Evolutionary conservation across 2,113 vertebrate species (phyloP).

Genomic region (Zosterops hypoxanthus): DNA sequence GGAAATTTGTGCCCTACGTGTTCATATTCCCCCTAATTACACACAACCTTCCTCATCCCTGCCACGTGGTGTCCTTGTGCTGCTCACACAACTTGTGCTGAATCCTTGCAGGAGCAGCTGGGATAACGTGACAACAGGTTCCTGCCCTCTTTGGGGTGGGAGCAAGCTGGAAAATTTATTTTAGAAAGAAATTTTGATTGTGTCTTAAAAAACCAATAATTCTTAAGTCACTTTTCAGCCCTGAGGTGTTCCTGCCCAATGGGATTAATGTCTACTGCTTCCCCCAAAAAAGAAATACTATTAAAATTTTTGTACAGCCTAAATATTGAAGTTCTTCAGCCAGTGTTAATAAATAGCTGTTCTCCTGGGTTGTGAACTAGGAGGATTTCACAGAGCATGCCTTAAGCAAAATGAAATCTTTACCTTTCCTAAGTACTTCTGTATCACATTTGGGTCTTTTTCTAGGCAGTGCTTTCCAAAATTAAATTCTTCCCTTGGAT

Average conservation of each 20-base stretch:
- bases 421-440: not conserved
- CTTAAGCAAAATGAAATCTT: not conserved
- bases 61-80: not conserved
- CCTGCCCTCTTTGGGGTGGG: not conserved
- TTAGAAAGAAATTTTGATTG: not conserved
- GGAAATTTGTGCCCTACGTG: not conserved
- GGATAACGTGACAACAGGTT: not conserved
- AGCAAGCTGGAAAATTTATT: not conserved
- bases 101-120: not conserved
- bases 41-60: not conserved
- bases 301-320: not conserved
- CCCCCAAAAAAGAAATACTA: not conserved
- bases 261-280: not conserved
- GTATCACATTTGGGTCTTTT: not conserved
- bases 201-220: not conserved
- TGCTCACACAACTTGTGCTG: not conserved
- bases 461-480: not conserved
- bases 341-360: not conserved
- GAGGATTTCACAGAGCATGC: not conserved
- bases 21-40: not conserved
- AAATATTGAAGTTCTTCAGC: not conserved
- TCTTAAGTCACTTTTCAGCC: not conserved
- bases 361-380: not conserved
- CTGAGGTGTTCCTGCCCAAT: not conserved
- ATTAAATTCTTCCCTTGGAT: slow-evolving; percentile 20